Percentiles rank a stretch among this genome's conserved stretches.
Conservation (phyloP, 2,797 vertebrate species). For the Telmatherina bonti region DNA sequence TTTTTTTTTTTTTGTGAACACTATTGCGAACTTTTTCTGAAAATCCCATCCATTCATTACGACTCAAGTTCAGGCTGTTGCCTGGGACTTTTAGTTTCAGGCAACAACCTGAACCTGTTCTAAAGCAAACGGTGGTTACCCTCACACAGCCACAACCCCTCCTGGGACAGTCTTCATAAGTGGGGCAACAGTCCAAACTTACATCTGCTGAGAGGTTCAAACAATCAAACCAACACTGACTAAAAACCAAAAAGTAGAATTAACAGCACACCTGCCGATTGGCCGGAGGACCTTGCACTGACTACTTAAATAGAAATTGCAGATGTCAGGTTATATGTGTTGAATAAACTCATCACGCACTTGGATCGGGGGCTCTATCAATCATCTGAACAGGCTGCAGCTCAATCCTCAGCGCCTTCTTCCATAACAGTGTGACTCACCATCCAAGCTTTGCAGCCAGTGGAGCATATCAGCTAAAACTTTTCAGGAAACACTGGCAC, state of each 20-base stretch:
- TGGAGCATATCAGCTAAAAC: constrained; percentile 68
- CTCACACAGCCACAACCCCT: neutral
- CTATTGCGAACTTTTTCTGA: too few species aligned
- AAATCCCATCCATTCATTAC: too few species aligned
- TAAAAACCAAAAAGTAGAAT: neutral
- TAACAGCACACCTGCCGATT: neutral
- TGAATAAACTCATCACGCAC: constrained; percentile 37
- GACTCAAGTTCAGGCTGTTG: neutral
- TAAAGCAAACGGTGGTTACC: neutral
- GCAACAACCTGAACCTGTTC: too few species aligned
- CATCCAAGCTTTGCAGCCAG: constrained; percentile 54
- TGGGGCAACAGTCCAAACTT: neutral
- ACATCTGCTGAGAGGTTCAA: neutral
- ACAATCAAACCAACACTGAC: neutral
- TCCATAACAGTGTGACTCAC: constrained; percentile 69
- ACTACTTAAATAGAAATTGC: constrained; percentile 17
- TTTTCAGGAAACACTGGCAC: constrained; percentile 58
- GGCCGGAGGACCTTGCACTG: constrained; percentile 3
- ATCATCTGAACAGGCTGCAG: constrained; percentile 54
- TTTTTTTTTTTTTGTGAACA: neutral
- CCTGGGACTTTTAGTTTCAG: too few species aligned
- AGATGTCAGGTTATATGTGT: constrained; percentile 42
- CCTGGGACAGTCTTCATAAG: neutral
- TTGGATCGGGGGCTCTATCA: constrained; percentile 54
- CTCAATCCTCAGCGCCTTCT: constrained; percentile 52